These are phyloP conservation scores for Latrodectus elegans DNA, from an alignment of 2,888 invertebrate species.

Conservation along the genomic window DNA sequence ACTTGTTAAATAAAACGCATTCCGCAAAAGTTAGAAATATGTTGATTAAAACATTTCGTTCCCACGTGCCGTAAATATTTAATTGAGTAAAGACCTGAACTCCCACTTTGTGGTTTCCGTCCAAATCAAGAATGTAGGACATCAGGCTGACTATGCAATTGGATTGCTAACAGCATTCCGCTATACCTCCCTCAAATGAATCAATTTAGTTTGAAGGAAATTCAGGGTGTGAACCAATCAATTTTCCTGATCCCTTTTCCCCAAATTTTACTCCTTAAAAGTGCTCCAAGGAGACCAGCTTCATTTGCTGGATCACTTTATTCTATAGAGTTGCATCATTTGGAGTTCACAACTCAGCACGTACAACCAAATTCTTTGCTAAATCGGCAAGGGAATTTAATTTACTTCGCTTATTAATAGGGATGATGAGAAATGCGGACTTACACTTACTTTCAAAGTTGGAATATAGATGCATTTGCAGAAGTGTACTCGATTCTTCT, in stretches of 20 bases:
- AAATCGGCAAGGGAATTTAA: slow-evolving; percentile 44
- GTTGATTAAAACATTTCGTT: slow-evolving; percentile 65
- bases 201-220: slow-evolving; percentile 65
- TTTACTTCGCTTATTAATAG: slow-evolving; percentile 43
- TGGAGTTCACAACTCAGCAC: slow-evolving; percentile 3
- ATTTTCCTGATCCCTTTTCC: slow-evolving; percentile 42
- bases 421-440: slow-evolving; percentile 4
- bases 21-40: slow-evolving; percentile 34
- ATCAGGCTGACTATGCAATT: slow-evolving; percentile 61
- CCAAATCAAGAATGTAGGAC: slow-evolving; percentile 55
- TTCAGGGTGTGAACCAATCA: slow-evolving; percentile 64
- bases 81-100: slow-evolving; percentile 43
- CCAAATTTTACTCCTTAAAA: slow-evolving; percentile 49
- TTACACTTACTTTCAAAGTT: no score
- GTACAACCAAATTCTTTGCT: slow-evolving; percentile 33
- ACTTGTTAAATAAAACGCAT: slow-evolving; percentile 22
- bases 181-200: slow-evolving; percentile 48
- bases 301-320: slow-evolving; percentile 58
- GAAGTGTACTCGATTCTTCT: no score
- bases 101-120: slow-evolving; percentile 53
- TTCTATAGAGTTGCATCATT: slow-evolving; percentile 34
- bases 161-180: slow-evolving; percentile 32
- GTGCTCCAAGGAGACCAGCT: slow-evolving; percentile 61
- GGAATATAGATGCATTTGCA: no score
- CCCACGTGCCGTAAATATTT: slow-evolving; percentile 53